phyloP scores from a whole-genome alignment of 2,113 vertebrate genomes.

The Phodopus roborovskii region DNA sequence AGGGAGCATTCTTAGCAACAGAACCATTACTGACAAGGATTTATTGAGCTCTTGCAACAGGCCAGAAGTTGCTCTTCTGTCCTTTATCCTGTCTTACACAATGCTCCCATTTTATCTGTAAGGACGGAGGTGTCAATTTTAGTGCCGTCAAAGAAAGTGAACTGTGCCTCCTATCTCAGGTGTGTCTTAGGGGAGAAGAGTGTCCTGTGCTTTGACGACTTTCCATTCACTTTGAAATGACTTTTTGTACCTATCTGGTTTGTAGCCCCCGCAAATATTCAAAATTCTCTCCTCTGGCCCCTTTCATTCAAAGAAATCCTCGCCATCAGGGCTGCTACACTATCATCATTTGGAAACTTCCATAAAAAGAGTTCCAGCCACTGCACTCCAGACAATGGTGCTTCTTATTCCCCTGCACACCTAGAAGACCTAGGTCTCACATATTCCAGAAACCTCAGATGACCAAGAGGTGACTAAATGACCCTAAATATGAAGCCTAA shows the following conservation, averaged over 20 bases:
- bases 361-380: no score
- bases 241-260: neutral
- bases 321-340: neutral
- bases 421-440: neutral
- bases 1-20: neutral
- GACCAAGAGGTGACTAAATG: neutral
- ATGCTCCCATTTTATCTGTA: neutral
- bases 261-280: neutral
- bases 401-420: neutral
- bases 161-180: neutral
- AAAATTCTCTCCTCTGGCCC: neutral
- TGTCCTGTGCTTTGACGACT: neutral
- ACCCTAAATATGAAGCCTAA: neutral
- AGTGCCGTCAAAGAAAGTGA: neutral
- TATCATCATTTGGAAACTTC: neutral
- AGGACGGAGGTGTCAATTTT: neutral
- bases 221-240: neutral
- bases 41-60: neutral
- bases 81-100: neutral
- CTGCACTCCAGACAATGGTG: neutral
- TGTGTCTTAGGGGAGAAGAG: neutral
- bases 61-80: neutral
- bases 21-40: neutral
- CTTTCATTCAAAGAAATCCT: no score
- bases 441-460: neutral